phyloP scores from a whole-genome alignment of 2,888 invertebrate species.

The Taphrorychus bicolor region DNA sequence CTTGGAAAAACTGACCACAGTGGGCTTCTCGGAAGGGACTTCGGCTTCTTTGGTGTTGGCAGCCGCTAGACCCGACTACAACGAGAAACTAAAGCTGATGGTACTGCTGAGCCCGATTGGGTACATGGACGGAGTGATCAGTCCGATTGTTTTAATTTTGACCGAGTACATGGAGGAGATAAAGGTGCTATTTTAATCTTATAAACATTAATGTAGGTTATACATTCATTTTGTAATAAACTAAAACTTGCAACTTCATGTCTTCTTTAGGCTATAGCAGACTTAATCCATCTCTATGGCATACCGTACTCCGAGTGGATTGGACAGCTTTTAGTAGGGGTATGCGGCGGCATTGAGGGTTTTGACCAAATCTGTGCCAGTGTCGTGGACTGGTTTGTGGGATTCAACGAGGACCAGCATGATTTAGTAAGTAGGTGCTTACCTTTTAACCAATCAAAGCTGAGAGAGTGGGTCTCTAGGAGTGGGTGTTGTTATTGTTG shows the following conservation, averaged over 20 bases:
- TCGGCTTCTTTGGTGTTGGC: conserved; percentile 70
- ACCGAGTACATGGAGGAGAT: conserved; percentile 1
- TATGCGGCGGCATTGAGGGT: conserved; percentile 11
- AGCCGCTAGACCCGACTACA: conserved; percentile 67
- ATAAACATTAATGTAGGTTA: not conserved
- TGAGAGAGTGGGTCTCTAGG: not conserved
- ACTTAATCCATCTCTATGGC: conserved; percentile 12
- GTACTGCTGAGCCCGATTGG: conserved; percentile 72
- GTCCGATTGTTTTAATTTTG: conserved; percentile 12
- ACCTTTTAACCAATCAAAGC: not conserved
- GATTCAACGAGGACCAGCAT: conserved; percentile 38
- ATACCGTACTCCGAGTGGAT: conserved; percentile 14
- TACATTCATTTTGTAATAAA: no score
- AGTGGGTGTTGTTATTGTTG: conserved; percentile 1
- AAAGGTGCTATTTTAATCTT: conserved; percentile 5
- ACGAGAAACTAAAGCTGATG: conserved; percentile 68
- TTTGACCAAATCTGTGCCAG: conserved; percentile 8
- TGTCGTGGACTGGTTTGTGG: conserved; percentile 26
- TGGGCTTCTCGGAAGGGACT: conserved; percentile 80
- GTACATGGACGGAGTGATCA: conserved; percentile 58
- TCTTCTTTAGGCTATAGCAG: not conserved
- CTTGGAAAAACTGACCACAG: conserved; percentile 68
- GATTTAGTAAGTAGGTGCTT: conserved; percentile 29
- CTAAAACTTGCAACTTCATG: not conserved
- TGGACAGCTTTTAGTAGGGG: not conserved